These are phyloP conservation scores for Alsophila aescularia DNA, from an alignment of 2,888 invertebrate genomes.

Conservation along the genomic window DNA sequence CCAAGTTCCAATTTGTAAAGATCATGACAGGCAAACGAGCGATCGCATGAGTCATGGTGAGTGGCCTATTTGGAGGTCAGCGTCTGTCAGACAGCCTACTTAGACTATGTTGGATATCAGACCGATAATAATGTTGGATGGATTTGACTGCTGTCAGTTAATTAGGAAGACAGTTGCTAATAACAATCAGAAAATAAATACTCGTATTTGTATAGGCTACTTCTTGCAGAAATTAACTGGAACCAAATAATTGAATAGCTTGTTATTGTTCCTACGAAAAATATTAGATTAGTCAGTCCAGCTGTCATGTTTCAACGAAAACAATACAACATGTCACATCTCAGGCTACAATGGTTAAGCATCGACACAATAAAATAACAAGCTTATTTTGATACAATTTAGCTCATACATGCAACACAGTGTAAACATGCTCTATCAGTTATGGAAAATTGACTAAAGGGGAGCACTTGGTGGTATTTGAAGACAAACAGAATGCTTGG, in stretches of 20 bases:
- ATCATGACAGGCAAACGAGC: slow-evolving; percentile 45
- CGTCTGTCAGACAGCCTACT: slow-evolving; percentile 7
- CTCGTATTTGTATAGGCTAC: too few species aligned
- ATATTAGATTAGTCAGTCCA: too few species aligned
- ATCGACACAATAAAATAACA: too few species aligned
- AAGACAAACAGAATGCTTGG: slow-evolving; percentile 31
- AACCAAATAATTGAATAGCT: too few species aligned
- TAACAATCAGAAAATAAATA: too few species aligned
- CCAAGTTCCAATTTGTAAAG: slow-evolving; percentile 49
- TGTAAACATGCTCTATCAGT: slow-evolving; percentile 15
- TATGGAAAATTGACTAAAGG: slow-evolving; percentile 27
- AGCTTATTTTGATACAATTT: too few species aligned
- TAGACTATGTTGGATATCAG: background rate
- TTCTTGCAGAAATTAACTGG: too few species aligned
- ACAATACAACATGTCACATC: too few species aligned
- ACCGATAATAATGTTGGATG: background rate
- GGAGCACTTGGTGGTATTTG: slow-evolving; percentile 29
- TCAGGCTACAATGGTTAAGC: too few species aligned
- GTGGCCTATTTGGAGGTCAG: slow-evolving; percentile 32
- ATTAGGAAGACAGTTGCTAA: background rate
- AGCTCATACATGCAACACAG: background rate
- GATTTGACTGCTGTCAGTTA: background rate
- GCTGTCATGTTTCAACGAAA: too few species aligned
- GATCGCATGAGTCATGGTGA: slow-evolving; percentile 50
- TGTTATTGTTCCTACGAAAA: too few species aligned